A percentile compares a stretch with the other conserved stretches of the same genome.
Conservation (phyloP, 2,797 vertebrate species). For the Anableps anableps region DNA sequence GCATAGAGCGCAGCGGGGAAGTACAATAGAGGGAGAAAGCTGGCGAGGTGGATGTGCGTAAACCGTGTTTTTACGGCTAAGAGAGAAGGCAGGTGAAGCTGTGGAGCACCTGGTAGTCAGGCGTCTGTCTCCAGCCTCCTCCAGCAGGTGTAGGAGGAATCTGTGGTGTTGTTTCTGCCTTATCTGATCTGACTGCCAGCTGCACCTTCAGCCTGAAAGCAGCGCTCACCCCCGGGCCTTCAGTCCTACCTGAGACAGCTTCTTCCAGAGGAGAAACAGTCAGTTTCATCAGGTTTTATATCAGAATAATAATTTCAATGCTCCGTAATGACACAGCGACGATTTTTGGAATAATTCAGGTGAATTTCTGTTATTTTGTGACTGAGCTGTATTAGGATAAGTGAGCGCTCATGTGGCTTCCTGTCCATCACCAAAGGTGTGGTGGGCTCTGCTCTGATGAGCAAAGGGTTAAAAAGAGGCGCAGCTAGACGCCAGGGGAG, state of each 20-base stretch:
- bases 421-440: conserved; percentile 2
- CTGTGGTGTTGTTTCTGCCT: neutral
- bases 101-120: conserved; percentile 30
- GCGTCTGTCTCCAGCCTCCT: conserved; percentile 11
- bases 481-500: conserved; percentile 67
- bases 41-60: conserved; percentile 20
- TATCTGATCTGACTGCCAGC: neutral
- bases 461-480: conserved; percentile 77
- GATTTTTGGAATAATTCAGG: neutral
- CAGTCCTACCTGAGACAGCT: neutral
- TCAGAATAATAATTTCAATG: neutral
- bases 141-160: conserved; percentile 16
- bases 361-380: neutral
- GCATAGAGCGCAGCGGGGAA: neutral
- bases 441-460: conserved; percentile 20
- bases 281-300: neutral
- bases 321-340: neutral
- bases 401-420: conserved; percentile 11
- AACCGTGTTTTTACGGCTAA: neutral
- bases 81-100: conserved; percentile 1
- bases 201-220: neutral
- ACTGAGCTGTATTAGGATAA: too few relatives aligned
- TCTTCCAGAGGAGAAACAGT: rapidly evolving
- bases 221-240: neutral
- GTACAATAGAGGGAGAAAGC: neutral